Conservation (phyloP, 2,113 vertebrate species). For the Tonatia bakeri region DNA sequence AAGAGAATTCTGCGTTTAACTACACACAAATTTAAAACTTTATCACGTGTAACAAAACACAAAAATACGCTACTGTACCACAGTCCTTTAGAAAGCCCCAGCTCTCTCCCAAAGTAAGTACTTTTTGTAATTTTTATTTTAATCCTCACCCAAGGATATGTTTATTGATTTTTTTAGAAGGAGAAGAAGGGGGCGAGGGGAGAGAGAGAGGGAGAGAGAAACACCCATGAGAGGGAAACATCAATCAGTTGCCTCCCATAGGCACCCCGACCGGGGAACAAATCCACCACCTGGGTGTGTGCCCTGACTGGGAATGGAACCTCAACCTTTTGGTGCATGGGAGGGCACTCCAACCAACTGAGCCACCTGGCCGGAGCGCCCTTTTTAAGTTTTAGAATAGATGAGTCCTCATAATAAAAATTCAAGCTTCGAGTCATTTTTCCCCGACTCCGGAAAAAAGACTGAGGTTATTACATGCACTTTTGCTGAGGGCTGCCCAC, state of each 20-base stretch:
- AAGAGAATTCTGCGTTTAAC: background rate
- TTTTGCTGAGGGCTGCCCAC: background rate
- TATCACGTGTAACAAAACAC: background rate
- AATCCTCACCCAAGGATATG: too few relatives aligned
- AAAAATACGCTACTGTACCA: background rate
- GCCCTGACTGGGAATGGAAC: too few relatives aligned
- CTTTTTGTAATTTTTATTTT: background rate
- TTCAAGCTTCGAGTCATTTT: background rate
- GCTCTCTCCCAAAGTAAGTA: background rate
- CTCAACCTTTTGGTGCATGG: too few relatives aligned
- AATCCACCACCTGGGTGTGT: too few relatives aligned
- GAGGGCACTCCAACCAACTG: too few relatives aligned
- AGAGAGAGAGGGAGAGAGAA: too few relatives aligned
- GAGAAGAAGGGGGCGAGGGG: too few relatives aligned
- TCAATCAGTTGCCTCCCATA: too few relatives aligned
- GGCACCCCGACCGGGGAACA: too few relatives aligned
- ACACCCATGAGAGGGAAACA: too few relatives aligned
- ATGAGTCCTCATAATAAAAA: background rate
- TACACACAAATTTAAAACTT: background rate
- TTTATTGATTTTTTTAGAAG: too few relatives aligned
- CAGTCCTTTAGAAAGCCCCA: background rate
- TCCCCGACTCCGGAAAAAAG: background rate
- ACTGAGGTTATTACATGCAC: background rate
- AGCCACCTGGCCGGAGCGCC: too few relatives aligned
- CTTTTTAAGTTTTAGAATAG: background rate